Conservation (phyloP, 1,140 invertebrate genomes). For the Lerema accius region DNA sequence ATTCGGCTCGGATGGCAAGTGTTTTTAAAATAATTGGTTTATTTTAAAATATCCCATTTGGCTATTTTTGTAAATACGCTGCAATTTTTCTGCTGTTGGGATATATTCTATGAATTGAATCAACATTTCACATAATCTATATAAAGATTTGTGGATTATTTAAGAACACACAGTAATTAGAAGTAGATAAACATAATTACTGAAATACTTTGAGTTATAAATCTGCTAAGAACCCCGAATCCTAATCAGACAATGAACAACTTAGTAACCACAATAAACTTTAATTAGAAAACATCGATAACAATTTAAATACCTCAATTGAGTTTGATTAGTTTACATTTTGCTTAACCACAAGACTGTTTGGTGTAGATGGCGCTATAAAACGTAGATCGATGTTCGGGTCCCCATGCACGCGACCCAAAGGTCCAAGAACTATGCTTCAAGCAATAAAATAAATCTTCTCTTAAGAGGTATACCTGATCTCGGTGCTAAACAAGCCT, state of each 20-base stretch:
- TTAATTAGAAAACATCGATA: no score
- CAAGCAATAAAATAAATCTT: constrained; percentile 81
- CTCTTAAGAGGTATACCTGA: constrained; percentile 75
- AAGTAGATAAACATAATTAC: no score
- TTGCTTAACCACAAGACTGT: constrained; percentile 58
- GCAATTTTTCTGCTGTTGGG: background rate
- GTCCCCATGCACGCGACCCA: constrained; percentile 58
- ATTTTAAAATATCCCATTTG: constrained; percentile 7
- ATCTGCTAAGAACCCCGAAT: no score
- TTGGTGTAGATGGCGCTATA: constrained; percentile 56
- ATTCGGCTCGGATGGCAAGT: constrained; percentile 6
- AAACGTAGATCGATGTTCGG: constrained; percentile 60
- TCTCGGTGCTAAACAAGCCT: constrained; percentile 67
- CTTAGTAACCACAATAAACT: no score
- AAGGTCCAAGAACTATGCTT: constrained; percentile 68
- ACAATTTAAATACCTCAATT: constrained; percentile 17
- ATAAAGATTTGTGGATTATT: no score
- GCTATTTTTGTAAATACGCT: background rate
- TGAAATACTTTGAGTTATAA: no score
- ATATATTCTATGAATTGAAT: no score
- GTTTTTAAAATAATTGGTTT: constrained; percentile 22
- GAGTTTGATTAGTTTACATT: constrained; percentile 32
- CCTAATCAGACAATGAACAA: no score
- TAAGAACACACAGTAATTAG: no score
- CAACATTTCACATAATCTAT: no score